These are phyloP conservation scores for Gisinianus flammeolus DNA, from an alignment of 2,888 invertebrate species.

Conservation along the genomic window DNA sequence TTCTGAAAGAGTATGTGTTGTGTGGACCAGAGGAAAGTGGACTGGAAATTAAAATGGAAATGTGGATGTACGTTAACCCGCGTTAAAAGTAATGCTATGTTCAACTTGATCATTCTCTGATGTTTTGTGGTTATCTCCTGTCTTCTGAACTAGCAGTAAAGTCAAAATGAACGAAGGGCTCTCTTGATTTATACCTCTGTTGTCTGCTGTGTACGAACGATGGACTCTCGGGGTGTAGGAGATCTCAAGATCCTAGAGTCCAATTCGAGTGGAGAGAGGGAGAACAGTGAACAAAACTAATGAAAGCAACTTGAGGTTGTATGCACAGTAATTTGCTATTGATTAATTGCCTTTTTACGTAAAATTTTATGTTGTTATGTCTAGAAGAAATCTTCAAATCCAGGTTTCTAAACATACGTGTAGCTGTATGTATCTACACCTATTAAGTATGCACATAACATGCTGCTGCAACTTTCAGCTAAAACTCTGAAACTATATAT, in stretches of 20 bases:
- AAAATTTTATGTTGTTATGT: constrained; percentile 24
- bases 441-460: not conserved
- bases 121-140: constrained; percentile 36
- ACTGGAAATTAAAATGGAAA: constrained; percentile 8
- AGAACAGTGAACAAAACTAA: constrained; percentile 26
- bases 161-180: constrained; percentile 31
- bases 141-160: constrained; percentile 33
- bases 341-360: constrained; percentile 49
- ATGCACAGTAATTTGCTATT: constrained; percentile 51
- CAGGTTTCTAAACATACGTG: not conserved
- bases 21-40: not conserved
- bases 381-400: not conserved
- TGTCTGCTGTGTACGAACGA: constrained; percentile 4
- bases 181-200: constrained; percentile 37
- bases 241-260: not conserved
- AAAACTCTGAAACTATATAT: not conserved
- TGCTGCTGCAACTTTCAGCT: not conserved
- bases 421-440: not conserved
- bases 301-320: constrained; percentile 39
- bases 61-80: not conserved
- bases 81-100: constrained; percentile 22
- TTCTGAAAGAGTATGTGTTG: not conserved
- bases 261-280: not conserved
- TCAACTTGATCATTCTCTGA: constrained; percentile 29
- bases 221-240: not conserved